phyloP scores from a whole-genome alignment of 2,113 vertebrate genomes.

The Dipodomys ordii region DNA sequence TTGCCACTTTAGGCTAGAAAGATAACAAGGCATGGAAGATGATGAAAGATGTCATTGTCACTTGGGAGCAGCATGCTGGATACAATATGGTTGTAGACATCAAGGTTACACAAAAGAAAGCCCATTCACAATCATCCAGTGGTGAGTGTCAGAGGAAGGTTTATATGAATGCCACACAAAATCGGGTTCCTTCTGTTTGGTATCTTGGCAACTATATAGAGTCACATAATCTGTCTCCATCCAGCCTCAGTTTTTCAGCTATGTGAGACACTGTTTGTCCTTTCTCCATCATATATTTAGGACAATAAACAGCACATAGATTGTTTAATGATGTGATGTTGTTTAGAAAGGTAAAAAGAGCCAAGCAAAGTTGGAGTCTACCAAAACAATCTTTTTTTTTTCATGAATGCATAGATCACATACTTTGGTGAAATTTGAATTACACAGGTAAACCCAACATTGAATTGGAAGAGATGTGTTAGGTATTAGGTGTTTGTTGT shows the following conservation, averaged over 20 bases:
- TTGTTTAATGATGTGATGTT: neutral
- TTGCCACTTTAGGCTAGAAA: constrained; percentile 81
- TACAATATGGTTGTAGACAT: constrained; percentile 57
- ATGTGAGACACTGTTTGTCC: neutral
- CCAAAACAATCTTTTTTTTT: neutral
- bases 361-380: neutral
- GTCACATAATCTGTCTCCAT: constrained; percentile 15
- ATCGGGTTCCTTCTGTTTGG: constrained; percentile 67
- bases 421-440: constrained; percentile 37
- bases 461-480: constrained; percentile 64
- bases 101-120: constrained; percentile 64
- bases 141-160: constrained; percentile 59
- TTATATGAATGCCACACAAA: constrained; percentile 68
- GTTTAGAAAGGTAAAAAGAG: constrained; percentile 51
- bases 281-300: neutral
- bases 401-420: neutral
- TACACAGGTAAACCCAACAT: neutral
- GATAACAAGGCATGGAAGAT: constrained; percentile 81
- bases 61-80: constrained; percentile 84
- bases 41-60: constrained; percentile 75
- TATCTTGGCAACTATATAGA: constrained; percentile 48
- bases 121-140: constrained; percentile 56
- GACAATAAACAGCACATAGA: neutral
- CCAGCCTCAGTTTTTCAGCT: neutral
- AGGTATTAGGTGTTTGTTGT: constrained; percentile 31